Percentiles rank a stretch among this genome's conserved stretches.
These are phyloP conservation scores for Bellardia pandia DNA, from an alignment of 2,888 invertebrate genomes.

Conservation along the genomic window DNA sequence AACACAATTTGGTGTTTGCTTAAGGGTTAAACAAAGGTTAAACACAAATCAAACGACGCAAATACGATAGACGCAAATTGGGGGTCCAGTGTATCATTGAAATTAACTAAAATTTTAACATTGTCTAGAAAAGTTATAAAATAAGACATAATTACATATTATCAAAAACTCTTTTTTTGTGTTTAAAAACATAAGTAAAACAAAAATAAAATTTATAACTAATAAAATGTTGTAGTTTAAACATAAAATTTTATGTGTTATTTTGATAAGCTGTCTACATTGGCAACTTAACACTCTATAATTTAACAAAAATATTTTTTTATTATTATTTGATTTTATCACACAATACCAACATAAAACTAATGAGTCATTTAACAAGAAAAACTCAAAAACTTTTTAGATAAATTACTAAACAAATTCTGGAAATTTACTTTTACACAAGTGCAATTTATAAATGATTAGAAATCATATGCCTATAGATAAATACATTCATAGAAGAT, in stretches of 20 bases:
- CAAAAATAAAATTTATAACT: background rate
- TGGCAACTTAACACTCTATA: background rate
- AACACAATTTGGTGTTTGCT: too few species aligned
- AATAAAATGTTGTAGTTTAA: slow-evolving; percentile 3
- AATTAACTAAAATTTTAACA: too few species aligned
- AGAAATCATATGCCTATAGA: background rate
- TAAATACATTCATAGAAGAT: too few species aligned
- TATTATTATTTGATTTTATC: slow-evolving; percentile 30
- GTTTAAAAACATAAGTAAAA: too few species aligned
- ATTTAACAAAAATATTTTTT: background rate
- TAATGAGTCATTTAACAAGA: slow-evolving; percentile 39
- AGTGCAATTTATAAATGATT: background rate
- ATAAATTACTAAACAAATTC: slow-evolving; percentile 49
- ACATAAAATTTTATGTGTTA: background rate
- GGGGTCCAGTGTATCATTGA: too few species aligned
- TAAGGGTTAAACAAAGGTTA: too few species aligned
- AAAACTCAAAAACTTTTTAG: slow-evolving; percentile 30
- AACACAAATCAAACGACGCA: too few species aligned
- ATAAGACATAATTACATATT: too few species aligned
- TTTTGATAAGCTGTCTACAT: background rate
- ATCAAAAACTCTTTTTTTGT: too few species aligned
- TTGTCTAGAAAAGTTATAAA: too few species aligned
- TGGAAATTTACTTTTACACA: slow-evolving; percentile 30
- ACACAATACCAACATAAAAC: slow-evolving; percentile 31
- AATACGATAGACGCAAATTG: too few species aligned